Evolutionary conservation across 2,797 vertebrate species (phyloP), one percentile per base, ranked within the genome.

Genomic region (Botia kubotai): DNA sequence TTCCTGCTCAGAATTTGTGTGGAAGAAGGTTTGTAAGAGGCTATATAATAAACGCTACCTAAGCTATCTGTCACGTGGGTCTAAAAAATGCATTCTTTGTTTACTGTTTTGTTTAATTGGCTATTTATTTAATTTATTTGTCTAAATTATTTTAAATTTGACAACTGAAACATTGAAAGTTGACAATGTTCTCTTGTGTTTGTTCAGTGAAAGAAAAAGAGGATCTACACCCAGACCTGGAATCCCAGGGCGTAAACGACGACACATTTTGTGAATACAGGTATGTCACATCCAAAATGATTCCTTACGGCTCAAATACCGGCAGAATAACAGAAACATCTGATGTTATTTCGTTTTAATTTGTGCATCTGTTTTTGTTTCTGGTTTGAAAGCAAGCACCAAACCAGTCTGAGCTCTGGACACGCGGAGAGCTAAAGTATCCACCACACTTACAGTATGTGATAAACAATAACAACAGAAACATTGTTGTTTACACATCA

Each of bases 211-310:
- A 99, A 93, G 98, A 99, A 89, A 99, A 99, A 86, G 98, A 99
- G 90, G 97, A 98, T 90, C 94, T 98, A 72, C 96, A 98, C 88
- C 96, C 97, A 81, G 98, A 99, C 83, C 93, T 96, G 0, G 98
- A 99, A 90, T 95, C 96, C 84, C 97, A 97, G 87, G 97, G 96
- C 75, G 96, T 95, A 90, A 98, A 98, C 93, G 97, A 98, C 62
- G 97, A 98, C 94, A 98, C 97, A 19, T 98, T 98, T 89, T 97
- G 97, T 72, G 97, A 99, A 94, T 98, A 97, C 95, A 98, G 98
- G 98, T 99, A 95, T 94, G 91, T 75, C 21, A 80, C 12, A 48
- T n/a, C 72, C 71, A 65, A 19, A 65, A 62, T 17, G 73, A 23
- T 4, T 53, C 2, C 60, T 52, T 55, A 80, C 81, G 2, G 26